Evolutionary conservation across 2,113 vertebrate species (phyloP), one percentile per base, ranked within the genome.

Genomic region (Zosterops japonicus): DNA sequence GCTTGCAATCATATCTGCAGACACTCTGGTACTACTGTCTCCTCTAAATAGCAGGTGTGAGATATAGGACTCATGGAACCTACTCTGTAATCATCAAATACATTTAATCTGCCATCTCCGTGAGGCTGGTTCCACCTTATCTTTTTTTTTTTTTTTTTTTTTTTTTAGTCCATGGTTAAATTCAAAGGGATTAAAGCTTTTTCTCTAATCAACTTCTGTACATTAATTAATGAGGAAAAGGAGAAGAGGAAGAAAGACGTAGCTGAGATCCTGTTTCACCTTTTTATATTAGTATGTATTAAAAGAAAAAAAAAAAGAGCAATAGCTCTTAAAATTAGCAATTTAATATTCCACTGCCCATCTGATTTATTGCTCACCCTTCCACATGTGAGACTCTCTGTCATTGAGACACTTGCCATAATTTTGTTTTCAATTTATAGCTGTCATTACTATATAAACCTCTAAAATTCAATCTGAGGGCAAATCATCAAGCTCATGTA

Each of bases 381-480:
- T 95, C 90, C 35, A 53, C 56, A 10, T 87, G 55, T 83, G 46
- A 75, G 78, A 49, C 52, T 84, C 81, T 95, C 89, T 92, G 92
- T 97, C 94, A 95, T 60, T 39, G 77, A 94, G 83, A 90, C 77
- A 53, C 83, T 79, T 82, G 67, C 75, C 72, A 83, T 95, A 85
- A 94, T 94, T 95, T 92, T 57, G 13, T 93, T 80, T 90, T 96
- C 87, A 49, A 55, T 97, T 94, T 96, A 90, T 92, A 84, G 74
- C 86, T 95, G 79, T 75, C 90, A 59, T 93, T 94, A 69, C 95
- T 92, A 91, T 49, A 94, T 84, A 95, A 92, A 78, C 95, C 93
- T 96, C 93, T 95, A 89, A 95, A 93, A 96, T 96, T 97, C 95
- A 92, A 28, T 97, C 93, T 97, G 90, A 97, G 92, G 71, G 94